Conservation (phyloP, 2,888 invertebrate genomes). For the Ditylenchus weischeri region DNA sequence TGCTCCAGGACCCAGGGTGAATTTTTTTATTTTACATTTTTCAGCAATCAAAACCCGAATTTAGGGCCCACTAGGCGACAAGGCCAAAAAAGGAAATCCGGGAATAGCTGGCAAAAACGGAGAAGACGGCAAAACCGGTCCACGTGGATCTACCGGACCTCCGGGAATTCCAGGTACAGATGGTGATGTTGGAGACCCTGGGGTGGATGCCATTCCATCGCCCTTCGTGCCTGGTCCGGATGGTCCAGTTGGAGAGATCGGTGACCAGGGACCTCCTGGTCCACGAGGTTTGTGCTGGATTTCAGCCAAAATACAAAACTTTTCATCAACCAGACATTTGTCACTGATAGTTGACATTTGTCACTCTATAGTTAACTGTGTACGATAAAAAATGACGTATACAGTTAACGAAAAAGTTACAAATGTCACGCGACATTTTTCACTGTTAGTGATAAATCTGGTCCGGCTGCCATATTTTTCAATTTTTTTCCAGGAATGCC, state of each 20-base stretch:
- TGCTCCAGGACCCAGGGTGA: conserved; percentile 38
- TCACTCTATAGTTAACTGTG: too few relatives aligned
- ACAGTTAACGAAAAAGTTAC: too few relatives aligned
- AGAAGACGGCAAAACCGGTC: conserved; percentile 45
- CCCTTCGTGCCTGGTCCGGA: conserved; percentile 52
- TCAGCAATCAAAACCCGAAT: conserved; percentile 1
- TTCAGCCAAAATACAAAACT: conserved; percentile 12
- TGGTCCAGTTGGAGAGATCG: conserved; percentile 31
- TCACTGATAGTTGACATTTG: too few relatives aligned
- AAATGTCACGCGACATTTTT: too few relatives aligned
- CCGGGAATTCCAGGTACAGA: conserved; percentile 25
- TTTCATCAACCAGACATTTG: background rate
- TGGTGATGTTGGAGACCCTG: conserved; percentile 43
- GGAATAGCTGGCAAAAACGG: conserved; percentile 51
- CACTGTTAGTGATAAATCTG: too few relatives aligned
- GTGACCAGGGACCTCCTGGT: conserved; percentile 41
- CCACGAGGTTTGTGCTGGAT: conserved; percentile 40
- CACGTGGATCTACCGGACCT: conserved; percentile 18
- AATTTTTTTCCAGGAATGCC: conserved; percentile 33
- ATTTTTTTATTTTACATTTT: background rate
- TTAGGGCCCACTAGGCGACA: conserved; percentile 46
- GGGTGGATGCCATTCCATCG: conserved; percentile 47
- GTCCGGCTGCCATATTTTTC: too few relatives aligned
- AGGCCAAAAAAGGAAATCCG: conserved; percentile 40
- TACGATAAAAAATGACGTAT: too few relatives aligned